Conservation (phyloP, 2,113 vertebrate species). For the Ameiurus melas region DNA sequence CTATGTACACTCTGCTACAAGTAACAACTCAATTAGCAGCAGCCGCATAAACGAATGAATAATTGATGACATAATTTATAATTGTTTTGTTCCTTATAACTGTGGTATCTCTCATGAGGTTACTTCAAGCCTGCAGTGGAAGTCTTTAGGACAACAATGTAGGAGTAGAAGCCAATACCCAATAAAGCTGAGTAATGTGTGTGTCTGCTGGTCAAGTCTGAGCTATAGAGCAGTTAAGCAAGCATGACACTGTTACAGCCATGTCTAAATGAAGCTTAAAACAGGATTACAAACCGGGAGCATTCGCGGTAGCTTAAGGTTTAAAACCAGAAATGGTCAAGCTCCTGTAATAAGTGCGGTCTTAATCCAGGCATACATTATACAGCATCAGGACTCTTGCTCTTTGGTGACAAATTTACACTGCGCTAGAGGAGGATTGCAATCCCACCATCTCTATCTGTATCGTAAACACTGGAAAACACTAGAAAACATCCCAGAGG, state of each 20-base stretch:
- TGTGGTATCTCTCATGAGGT: not conserved
- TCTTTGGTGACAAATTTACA: not conserved
- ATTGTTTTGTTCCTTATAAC: not conserved
- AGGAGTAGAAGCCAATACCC: not conserved
- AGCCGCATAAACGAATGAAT: conserved; percentile 16
- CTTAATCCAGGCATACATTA: not conserved
- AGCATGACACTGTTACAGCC: not conserved
- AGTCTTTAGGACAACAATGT: not conserved
- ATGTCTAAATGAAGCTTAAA: not conserved
- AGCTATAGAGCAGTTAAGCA: not conserved
- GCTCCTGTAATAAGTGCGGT: not conserved
- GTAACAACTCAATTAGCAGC: conserved; percentile 10
- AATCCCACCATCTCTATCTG: not conserved
- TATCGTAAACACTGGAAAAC: not conserved
- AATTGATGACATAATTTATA: conserved; percentile 30
- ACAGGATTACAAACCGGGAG: not conserved
- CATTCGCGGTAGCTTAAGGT: not conserved
- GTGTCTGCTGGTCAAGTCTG: not conserved
- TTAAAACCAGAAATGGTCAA: not conserved
- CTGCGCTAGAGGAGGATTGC: not conserved
- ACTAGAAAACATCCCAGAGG: not conserved
- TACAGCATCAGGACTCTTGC: not conserved
- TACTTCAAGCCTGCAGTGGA: not conserved
- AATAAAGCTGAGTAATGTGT: conserved; percentile 20
- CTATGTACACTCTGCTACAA: not conserved